A percentile compares a stretch with the other conserved stretches of the same genome.
Conservation (phyloP, 2,888 invertebrate species). For the Autographa gamma region DNA sequence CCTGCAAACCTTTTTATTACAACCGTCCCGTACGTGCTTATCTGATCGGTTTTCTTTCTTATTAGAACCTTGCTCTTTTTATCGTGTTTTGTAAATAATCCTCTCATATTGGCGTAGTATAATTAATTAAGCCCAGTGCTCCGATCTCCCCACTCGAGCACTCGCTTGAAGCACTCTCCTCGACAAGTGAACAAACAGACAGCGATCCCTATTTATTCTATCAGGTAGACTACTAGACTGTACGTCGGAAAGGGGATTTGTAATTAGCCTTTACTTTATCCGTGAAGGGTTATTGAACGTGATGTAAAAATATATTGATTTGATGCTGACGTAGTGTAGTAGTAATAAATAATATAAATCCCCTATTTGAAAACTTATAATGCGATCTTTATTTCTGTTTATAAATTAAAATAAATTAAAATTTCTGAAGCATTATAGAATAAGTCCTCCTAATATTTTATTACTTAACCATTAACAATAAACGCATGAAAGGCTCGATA, state of each 20-base stretch:
- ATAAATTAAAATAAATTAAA: too few relatives aligned
- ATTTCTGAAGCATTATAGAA: too few relatives aligned
- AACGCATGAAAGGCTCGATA: not conserved
- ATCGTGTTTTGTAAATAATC: not conserved
- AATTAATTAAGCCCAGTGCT: constrained; percentile 1
- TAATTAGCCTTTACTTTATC: not conserved
- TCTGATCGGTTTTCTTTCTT: not conserved
- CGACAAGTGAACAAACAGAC: constrained; percentile 43
- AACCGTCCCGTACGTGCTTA: not conserved
- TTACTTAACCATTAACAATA: not conserved
- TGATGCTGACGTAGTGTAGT: too few relatives aligned
- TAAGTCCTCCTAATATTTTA: not conserved
- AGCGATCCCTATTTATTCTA: constrained; percentile 22
- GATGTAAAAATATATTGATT: not conserved
- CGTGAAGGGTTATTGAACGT: not conserved
- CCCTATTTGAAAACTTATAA: too few relatives aligned
- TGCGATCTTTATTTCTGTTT: too few relatives aligned
- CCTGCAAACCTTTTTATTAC: too few relatives aligned
- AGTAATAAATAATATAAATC: too few relatives aligned
- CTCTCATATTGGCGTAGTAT: not conserved
- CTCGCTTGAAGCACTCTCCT: constrained; percentile 33
- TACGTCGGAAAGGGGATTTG: not conserved
- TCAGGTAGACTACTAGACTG: constrained; percentile 13
- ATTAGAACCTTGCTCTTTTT: not conserved
- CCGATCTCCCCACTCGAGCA: constrained; percentile 20